A percentile compares a stretch with the other conserved stretches of the same genome.
Conservation (phyloP, 2,888 invertebrate species). For the Eumacrocentrus americanus region DNA sequence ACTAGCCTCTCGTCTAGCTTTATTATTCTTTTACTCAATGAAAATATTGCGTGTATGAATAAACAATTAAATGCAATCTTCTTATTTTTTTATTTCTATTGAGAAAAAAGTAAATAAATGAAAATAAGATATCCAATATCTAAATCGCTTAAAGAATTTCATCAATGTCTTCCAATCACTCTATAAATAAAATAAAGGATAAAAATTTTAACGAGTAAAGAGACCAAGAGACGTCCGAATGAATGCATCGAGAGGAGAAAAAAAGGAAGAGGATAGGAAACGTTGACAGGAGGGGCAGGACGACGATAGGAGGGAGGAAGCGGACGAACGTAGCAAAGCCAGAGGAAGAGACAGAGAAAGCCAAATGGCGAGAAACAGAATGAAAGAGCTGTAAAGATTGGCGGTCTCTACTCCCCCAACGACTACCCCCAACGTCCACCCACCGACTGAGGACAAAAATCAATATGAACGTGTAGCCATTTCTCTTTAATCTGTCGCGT, state of each 20-base stretch:
- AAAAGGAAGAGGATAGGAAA: conserved; percentile 7
- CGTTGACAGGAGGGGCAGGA: conserved; percentile 40
- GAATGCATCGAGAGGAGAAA: conserved; percentile 48
- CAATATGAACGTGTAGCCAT: conserved; percentile 62
- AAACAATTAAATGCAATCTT: not conserved
- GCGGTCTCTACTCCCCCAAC: conserved; percentile 46
- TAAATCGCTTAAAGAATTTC: too few species aligned
- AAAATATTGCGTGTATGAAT: conserved; percentile 21
- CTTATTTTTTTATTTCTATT: conserved; percentile 4
- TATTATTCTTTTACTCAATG: conserved; percentile 11
- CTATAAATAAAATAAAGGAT: not conserved
- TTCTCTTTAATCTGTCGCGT: conserved; percentile 60
- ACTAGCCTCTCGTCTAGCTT: conserved; percentile 12
- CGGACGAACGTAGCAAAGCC: conserved; percentile 48
- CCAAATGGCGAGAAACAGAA: conserved; percentile 32
- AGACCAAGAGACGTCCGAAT: conserved; percentile 43
- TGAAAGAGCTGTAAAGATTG: conserved; percentile 50
- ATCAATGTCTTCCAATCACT: not conserved
- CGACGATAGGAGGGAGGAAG: conserved; percentile 51
- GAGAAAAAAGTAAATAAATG: conserved; percentile 9
- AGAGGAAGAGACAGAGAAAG: conserved; percentile 32
- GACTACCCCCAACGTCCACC: conserved; percentile 47
- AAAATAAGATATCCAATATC: not conserved
- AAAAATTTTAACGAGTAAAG: conserved; percentile 14
- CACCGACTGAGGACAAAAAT: conserved; percentile 61